phyloP scores from a whole-genome alignment of 2,888 invertebrate species.

The Cantharis flavilabris region DNA sequence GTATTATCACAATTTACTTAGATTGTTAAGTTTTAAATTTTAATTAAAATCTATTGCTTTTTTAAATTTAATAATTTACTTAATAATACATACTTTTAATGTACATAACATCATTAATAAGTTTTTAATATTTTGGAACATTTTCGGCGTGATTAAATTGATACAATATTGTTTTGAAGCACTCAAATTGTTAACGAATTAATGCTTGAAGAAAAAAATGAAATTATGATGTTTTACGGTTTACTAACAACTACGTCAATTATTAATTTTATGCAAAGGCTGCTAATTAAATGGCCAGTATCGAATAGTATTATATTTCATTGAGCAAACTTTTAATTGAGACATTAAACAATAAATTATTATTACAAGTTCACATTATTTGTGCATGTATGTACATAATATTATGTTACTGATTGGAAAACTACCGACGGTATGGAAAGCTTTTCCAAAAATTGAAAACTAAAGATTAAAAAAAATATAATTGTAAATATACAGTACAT shows the following conservation, averaged over 20 bases:
- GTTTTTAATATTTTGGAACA: no score
- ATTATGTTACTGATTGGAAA: not conserved
- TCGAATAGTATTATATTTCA: not conserved
- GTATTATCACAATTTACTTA: no score
- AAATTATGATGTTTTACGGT: not conserved
- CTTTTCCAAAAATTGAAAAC: not conserved
- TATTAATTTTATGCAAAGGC: not conserved
- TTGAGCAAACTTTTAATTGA: not conserved
- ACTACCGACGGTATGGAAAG: not conserved
- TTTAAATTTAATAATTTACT: no score
- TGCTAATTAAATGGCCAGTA: not conserved
- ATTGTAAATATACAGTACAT: not conserved
- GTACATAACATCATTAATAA: no score
- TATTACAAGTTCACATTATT: not conserved
- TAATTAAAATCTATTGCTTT: no score
- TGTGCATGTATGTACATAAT: not conserved
- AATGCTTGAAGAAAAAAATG: not conserved
- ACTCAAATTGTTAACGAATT: not conserved
- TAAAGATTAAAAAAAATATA: not conserved
- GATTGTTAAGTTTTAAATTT: no score
- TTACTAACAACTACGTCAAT: not conserved
- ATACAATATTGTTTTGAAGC: no score
- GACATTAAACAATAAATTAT: not conserved
- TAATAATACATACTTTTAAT: no score
- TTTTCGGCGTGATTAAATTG: no score